These are phyloP conservation scores for Saccostrea echinata DNA, from an alignment of 1,140 invertebrate genomes.

Conservation along the genomic window DNA sequence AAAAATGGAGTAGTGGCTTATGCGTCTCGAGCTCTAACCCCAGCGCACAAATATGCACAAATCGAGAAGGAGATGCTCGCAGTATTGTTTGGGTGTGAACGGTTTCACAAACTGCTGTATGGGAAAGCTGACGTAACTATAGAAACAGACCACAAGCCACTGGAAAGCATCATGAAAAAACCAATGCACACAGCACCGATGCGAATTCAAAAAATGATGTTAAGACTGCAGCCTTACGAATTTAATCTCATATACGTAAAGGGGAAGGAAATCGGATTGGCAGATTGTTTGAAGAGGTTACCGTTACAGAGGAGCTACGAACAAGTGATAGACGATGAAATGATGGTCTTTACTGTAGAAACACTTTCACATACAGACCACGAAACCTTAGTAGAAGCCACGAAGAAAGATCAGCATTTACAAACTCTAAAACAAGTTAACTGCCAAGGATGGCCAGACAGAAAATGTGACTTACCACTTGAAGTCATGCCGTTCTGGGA, in stretches of 20 bases:
- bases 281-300: conserved; percentile 34
- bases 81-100: conserved; percentile 80
- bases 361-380: conserved; percentile 39
- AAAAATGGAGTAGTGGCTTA: conserved; percentile 32
- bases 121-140: conserved; percentile 54
- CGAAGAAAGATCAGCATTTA: conserved; percentile 8
- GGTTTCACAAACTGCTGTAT: conserved; percentile 79
- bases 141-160: conserved; percentile 76
- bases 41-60: conserved; percentile 73
- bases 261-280: conserved; percentile 42
- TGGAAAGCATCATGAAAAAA: conserved; percentile 69
- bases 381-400: background rate
- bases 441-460: conserved; percentile 42
- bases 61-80: conserved; percentile 82
- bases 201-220: conserved; percentile 67
- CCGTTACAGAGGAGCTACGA: background rate
- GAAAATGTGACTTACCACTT: conserved; percentile 26
- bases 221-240: conserved; percentile 64
- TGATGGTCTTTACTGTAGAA: conserved; percentile 34
- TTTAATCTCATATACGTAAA: conserved; percentile 57
- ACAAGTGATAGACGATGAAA: conserved; percentile 21
- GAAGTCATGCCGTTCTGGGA: conserved; percentile 67
- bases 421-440: conserved; percentile 48
- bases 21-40: conserved; percentile 76
- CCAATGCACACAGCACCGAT: conserved; percentile 55